These are phyloP conservation scores for Clinocottus analis DNA, from an alignment of 2,113 vertebrate species.

Conservation along the genomic window DNA sequence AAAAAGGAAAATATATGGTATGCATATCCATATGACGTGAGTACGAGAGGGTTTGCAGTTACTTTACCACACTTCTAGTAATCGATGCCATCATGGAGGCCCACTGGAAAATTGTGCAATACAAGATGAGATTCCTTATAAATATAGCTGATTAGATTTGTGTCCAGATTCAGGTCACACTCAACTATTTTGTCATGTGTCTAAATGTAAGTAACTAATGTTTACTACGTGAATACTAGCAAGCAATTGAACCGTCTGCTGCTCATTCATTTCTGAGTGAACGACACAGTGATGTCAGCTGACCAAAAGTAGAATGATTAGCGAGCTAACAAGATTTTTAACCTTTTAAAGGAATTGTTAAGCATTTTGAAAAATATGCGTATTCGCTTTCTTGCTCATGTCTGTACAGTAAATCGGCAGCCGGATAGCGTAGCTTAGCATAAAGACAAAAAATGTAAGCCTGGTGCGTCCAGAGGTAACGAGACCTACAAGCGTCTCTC, in stretches of 20 bases:
- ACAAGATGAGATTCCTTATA: background rate
- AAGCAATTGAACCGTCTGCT: background rate
- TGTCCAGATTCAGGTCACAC: background rate
- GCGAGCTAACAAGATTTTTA: background rate
- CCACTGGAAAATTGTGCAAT: background rate
- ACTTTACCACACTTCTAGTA: slow-evolving; percentile 17
- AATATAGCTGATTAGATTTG: background rate
- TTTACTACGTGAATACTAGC: background rate
- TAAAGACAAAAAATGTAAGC: background rate
- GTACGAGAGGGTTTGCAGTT: slow-evolving; percentile 6
- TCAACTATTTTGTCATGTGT: background rate
- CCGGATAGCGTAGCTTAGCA: background rate
- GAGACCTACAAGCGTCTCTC: background rate
- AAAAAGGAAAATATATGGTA: background rate
- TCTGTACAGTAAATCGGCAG: background rate
- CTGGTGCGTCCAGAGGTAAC: background rate
- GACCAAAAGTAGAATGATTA: background rate
- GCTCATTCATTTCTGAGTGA: background rate
- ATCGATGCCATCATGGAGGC: background rate
- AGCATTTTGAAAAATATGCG: background rate
- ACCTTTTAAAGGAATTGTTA: background rate
- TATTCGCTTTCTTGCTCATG: background rate
- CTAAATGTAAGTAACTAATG: background rate
- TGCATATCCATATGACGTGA: slow-evolving; percentile 4
- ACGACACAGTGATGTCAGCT: background rate